Percentiles rank a stretch among this genome's conserved stretches.
Evolutionary conservation across 2,113 vertebrate genomes (phyloP).

Genomic region (Ivindomyrus marchei): DNA sequence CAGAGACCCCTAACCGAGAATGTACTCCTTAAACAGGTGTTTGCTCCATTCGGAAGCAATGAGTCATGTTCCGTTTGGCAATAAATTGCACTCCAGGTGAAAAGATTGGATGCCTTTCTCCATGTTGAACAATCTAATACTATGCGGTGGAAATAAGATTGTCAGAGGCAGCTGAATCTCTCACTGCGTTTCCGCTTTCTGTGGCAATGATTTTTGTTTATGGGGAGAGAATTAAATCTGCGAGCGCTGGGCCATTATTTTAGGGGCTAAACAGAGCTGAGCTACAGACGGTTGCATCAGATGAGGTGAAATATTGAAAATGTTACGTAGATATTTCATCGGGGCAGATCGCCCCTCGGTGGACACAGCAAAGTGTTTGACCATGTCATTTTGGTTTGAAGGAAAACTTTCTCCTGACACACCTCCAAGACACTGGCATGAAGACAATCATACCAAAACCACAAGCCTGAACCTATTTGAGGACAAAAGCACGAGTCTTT

Average conservation of each 20-base stretch:
- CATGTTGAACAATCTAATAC: conserved; percentile 31
- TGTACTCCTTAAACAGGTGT: conserved; percentile 39
- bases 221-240: conserved; percentile 1
- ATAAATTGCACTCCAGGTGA: conserved; percentile 39
- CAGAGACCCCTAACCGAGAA: background rate
- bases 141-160: conserved; percentile 32
- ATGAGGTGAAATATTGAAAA: background rate
- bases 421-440: background rate
- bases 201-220: conserved; percentile 14
- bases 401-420: background rate
- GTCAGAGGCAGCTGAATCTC: conserved; percentile 39
- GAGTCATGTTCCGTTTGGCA: conserved; percentile 49
- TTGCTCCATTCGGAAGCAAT: conserved; percentile 42
- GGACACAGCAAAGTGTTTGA: background rate
- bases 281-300: background rate
- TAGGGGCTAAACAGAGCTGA: background rate
- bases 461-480: background rate
- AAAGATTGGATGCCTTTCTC: conserved; percentile 40
- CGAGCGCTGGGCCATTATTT: background rate
- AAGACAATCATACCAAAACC: background rate
- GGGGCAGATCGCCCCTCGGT: background rate
- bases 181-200: background rate
- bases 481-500: background rate
- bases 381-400: background rate
- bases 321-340: background rate